Percentiles rank a stretch among this genome's conserved stretches.
These are phyloP conservation scores for Ctena decussata DNA, from an alignment of 2,888 invertebrate species.

Conservation along the genomic window DNA sequence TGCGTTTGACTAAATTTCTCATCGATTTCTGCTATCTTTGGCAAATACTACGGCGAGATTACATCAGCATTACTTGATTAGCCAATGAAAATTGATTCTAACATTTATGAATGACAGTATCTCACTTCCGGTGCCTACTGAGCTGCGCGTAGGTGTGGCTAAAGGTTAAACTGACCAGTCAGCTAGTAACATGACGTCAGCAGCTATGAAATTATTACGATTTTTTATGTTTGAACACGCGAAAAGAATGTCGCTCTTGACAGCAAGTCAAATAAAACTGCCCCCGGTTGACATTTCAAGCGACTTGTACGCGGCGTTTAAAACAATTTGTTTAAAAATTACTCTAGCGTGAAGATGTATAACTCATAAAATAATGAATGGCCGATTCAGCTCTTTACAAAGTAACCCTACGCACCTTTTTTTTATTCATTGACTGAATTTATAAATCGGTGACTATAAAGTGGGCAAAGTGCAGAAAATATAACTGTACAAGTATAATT, in stretches of 20 bases:
- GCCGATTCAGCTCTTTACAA: too few relatives aligned
- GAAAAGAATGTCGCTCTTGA: not conserved
- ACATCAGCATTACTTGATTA: constrained; percentile 51
- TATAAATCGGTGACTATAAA: too few relatives aligned
- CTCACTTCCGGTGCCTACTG: constrained; percentile 6
- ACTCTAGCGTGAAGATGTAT: too few relatives aligned
- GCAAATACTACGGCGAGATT: constrained; percentile 23
- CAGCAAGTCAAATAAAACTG: constrained; percentile 7
- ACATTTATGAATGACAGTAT: constrained; percentile 2
- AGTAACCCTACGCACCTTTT: too few relatives aligned
- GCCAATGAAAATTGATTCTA: constrained; percentile 17
- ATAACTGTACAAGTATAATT: not conserved
- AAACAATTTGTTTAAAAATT: not conserved
- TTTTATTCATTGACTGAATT: too few relatives aligned
- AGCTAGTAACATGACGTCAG: not conserved
- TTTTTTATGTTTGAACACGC: not conserved
- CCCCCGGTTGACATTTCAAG: not conserved
- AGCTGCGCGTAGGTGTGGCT: constrained; percentile 1
- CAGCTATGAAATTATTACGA: not conserved
- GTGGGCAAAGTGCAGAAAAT: too few relatives aligned
- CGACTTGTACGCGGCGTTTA: not conserved
- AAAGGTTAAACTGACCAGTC: not conserved
- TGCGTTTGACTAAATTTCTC: not conserved
- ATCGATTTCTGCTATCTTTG: too few relatives aligned
- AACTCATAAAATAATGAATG: too few relatives aligned